These are phyloP conservation scores for Operophtera brumata DNA, from an alignment of 2,888 invertebrate species.

Conservation along the genomic window DNA sequence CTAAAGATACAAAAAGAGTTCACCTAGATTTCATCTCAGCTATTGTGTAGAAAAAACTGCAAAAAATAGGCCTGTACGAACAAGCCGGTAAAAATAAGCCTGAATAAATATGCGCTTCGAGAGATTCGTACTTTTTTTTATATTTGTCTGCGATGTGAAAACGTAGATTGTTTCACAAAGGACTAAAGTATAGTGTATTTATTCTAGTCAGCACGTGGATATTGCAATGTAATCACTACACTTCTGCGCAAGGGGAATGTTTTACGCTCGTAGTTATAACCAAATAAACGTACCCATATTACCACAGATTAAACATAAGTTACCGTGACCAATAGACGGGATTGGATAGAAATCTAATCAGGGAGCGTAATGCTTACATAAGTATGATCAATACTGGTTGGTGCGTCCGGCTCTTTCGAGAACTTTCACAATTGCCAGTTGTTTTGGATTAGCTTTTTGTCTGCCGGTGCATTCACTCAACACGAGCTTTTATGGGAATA, in stretches of 20 bases:
- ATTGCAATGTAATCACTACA: neutral
- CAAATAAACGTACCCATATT: neutral
- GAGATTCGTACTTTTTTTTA: constrained; percentile 6
- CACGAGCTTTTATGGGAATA: too few relatives aligned
- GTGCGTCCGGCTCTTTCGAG: neutral
- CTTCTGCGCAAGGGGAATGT: neutral
- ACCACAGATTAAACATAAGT: neutral
- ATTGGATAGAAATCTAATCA: constrained; percentile 9
- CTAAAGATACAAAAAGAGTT: constrained; percentile 2
- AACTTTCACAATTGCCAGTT: neutral
- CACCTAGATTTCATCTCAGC: neutral
- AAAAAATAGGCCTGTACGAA: constrained; percentile 4
- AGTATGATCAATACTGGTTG: constrained; percentile 1
- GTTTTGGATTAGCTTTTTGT: neutral
- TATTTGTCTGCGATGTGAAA: constrained; percentile 1
- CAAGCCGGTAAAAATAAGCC: constrained; percentile 2
- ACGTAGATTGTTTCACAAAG: neutral
- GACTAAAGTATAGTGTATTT: too few relatives aligned
- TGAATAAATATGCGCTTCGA: constrained; percentile 4
- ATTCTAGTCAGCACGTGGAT: neutral
- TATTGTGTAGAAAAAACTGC: constrained; percentile 1
- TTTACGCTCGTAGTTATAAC: neutral
- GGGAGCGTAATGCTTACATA: constrained; percentile 2
- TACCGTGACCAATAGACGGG: neutral
- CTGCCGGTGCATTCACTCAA: too few relatives aligned